Conservation (phyloP, 2,113 vertebrate genomes). For the Isichthys henryi region DNA sequence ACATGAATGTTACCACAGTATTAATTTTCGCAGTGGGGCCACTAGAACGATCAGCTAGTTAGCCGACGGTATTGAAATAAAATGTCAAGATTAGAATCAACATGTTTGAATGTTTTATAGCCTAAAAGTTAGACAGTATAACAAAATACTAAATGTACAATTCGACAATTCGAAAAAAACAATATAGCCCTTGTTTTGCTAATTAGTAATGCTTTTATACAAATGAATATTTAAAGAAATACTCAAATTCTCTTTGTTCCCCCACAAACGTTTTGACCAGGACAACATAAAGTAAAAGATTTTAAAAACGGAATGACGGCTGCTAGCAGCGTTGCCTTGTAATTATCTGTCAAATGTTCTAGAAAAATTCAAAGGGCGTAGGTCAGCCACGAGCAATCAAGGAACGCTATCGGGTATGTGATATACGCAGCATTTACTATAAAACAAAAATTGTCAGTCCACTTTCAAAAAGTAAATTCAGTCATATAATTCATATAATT, state of each 20-base stretch:
- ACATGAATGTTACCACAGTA: neutral
- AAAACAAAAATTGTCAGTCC: neutral
- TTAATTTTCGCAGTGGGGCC: neutral
- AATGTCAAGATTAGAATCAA: neutral
- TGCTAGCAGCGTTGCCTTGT: neutral
- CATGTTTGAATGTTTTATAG: neutral
- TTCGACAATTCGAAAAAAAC: neutral
- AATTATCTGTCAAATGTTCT: neutral
- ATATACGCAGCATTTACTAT: neutral
- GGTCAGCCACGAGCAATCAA: neutral
- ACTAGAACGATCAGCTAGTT: neutral
- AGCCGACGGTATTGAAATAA: neutral
- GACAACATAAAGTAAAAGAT: neutral
- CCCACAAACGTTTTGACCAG: neutral
- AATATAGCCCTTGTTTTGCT: too few species aligned
- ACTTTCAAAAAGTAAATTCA: neutral
- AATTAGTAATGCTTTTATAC: neutral
- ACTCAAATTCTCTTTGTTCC: neutral
- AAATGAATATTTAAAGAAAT: neutral
- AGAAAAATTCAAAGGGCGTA: neutral
- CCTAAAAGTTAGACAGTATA: neutral
- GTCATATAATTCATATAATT: neutral
- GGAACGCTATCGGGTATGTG: neutral
- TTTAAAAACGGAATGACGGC: neutral
- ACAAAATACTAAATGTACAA: neutral